These are phyloP conservation scores for Thera britannica DNA, from an alignment of 2,888 invertebrate genomes.

Conservation along the genomic window DNA sequence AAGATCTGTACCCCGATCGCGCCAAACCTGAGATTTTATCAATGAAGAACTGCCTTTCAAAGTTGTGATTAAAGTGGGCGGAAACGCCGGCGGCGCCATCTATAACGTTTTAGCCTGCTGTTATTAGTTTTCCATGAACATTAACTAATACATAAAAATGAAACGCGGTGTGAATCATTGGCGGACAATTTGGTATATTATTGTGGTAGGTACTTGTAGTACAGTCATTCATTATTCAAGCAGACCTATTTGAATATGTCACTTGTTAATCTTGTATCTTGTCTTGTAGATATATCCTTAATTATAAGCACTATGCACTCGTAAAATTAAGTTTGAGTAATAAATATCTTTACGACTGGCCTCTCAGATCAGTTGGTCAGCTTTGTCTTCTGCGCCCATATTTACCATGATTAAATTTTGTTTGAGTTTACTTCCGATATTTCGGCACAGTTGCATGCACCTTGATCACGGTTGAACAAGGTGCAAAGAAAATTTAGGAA, in stretches of 20 bases:
- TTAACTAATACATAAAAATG: slow-evolving; percentile 46
- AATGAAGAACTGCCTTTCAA: slow-evolving; percentile 28
- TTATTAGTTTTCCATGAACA: slow-evolving; percentile 56
- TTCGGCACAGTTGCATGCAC: too few species aligned
- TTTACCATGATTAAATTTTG: too few species aligned
- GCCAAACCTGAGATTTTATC: slow-evolving; percentile 27
- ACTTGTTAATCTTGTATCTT: neutral
- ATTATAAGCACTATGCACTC: too few species aligned
- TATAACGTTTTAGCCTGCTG: slow-evolving; percentile 34
- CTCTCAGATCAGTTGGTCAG: too few species aligned
- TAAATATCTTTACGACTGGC: too few species aligned
- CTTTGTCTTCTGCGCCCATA: too few species aligned
- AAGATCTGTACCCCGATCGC: slow-evolving; percentile 21
- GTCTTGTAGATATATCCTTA: too few species aligned
- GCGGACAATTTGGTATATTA: slow-evolving; percentile 36
- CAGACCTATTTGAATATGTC: neutral
- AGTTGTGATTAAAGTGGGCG: slow-evolving; percentile 31
- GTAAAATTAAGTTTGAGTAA: too few species aligned
- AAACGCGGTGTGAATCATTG: slow-evolving; percentile 49
- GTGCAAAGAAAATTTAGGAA: too few species aligned
- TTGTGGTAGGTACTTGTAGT: slow-evolving; percentile 2
- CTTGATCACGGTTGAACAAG: too few species aligned
- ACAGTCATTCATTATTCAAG: neutral
- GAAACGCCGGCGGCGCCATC: slow-evolving; percentile 21
- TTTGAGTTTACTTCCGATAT: too few species aligned